Conservation (phyloP, 2,113 vertebrate species). For the Sebastes schlegelii region DNA sequence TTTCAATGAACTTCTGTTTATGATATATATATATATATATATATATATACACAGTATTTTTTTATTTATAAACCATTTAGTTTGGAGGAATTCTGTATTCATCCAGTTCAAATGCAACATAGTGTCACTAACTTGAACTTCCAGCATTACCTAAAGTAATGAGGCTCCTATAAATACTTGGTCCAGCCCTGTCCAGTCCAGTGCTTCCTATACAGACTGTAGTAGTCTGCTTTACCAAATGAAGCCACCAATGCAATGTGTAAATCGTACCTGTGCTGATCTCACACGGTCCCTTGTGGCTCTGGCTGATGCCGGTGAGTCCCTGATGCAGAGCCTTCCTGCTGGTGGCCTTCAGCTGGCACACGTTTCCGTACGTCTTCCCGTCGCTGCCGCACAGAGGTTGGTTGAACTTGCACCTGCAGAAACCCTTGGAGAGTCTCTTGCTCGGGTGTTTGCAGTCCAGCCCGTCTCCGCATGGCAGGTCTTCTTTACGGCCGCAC, state of each 20-base stretch:
- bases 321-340: constrained; percentile 89
- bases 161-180: not conserved
- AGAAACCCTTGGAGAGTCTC: constrained; percentile 85
- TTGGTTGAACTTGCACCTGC: constrained; percentile 86
- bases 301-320: constrained; percentile 81
- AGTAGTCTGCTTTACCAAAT: not conserved
- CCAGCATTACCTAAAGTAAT: too few relatives aligned
- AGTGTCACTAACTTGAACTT: too few relatives aligned
- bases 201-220: not conserved
- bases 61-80: too few relatives aligned
- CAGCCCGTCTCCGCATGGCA: constrained; percentile 91
- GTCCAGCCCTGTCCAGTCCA: not conserved
- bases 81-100: too few relatives aligned
- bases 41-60: too few relatives aligned
- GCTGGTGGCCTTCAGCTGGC: constrained; percentile 89
- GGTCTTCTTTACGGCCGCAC: constrained; percentile 88
- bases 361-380: constrained; percentile 89
- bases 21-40: too few relatives aligned
- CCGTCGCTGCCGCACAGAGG: constrained; percentile 93
- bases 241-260: not conserved
- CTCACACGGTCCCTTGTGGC: constrained; percentile 89
- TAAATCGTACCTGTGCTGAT: constrained; percentile 85
- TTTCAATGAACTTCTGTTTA: too few relatives aligned
- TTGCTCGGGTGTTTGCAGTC: constrained; percentile 87
- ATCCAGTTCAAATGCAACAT: too few relatives aligned